These are phyloP conservation scores for Zaprionus taronus DNA, from an alignment of 1,140 invertebrate species.

Conservation along the genomic window DNA sequence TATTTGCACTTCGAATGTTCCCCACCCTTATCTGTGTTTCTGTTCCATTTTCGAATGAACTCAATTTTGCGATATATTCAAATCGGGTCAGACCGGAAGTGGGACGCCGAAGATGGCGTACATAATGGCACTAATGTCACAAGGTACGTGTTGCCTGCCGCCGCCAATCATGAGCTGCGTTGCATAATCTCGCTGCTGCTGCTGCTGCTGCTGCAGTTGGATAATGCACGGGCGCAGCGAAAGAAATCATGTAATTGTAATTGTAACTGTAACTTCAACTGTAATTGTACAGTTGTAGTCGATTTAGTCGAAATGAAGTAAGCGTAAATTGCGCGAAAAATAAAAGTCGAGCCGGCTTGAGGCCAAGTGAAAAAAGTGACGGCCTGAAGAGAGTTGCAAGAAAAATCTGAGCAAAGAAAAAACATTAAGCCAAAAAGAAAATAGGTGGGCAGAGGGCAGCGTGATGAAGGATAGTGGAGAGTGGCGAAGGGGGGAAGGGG, in stretches of 20 bases:
- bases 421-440: slow-evolving; percentile 3
- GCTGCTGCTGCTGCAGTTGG: slow-evolving; percentile 17
- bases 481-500: neutral
- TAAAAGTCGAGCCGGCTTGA: slow-evolving; percentile 36
- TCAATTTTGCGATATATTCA: neutral
- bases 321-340: slow-evolving; percentile 77
- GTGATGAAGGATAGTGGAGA: too few relatives aligned
- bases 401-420: slow-evolving; percentile 15
- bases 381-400: slow-evolving; percentile 16
- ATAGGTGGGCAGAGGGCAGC: neutral
- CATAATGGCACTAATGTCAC: slow-evolving; percentile 6
- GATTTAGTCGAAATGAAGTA: slow-evolving; percentile 77
- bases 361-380: slow-evolving; percentile 49
- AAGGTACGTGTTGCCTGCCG: slow-evolving; percentile 14
- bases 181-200: slow-evolving; percentile 54
- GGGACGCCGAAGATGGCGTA: slow-evolving; percentile 9
- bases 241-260: slow-evolving; percentile 81
- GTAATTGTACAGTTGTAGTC: slow-evolving; percentile 65
- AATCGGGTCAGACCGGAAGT: slow-evolving; percentile 7
- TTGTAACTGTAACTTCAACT: slow-evolving; percentile 68
- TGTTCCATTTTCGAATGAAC: neutral
- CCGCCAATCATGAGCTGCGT: slow-evolving; percentile 37
- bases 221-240: slow-evolving; percentile 49
- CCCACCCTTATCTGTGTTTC: neutral
- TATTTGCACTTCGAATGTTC: neutral